Evolutionary conservation across 2,797 vertebrate genomes (phyloP).

Genomic region (Anguilla marmorata): DNA sequence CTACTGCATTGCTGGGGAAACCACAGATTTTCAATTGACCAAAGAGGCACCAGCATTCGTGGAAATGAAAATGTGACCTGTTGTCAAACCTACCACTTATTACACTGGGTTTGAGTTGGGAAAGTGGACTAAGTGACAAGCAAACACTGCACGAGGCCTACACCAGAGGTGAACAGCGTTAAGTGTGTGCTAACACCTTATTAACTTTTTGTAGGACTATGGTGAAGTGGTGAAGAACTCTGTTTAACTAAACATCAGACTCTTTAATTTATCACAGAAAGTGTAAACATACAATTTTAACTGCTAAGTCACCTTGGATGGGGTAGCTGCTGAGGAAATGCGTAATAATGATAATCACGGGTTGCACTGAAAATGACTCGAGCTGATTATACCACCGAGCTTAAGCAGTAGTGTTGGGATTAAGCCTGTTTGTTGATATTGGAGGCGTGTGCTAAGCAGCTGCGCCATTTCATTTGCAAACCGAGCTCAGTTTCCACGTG

Average conservation of each 20-base stretch:
- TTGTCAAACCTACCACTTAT: background rate
- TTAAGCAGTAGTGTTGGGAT: background rate
- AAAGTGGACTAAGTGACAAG: background rate
- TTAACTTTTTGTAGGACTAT: background rate
- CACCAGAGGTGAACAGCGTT: background rate
- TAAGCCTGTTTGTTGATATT: slow-evolving; percentile 8
- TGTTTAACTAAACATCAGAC: background rate
- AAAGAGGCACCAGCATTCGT: background rate
- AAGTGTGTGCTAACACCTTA: background rate
- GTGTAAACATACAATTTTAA: background rate
- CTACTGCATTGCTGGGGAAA: background rate
- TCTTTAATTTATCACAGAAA: background rate
- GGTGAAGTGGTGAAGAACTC: background rate
- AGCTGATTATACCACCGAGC: background rate
- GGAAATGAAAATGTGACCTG: background rate
- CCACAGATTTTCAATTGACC: background rate
- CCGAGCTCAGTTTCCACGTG: background rate
- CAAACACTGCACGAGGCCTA: background rate
- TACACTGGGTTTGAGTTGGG: background rate
- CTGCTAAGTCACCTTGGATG: background rate
- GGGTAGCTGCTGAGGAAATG: slow-evolving; percentile 4
- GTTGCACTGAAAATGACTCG: background rate
- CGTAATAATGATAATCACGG: background rate
- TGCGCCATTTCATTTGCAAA: background rate
- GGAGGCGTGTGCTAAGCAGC: background rate